Evolutionary conservation across 2,797 vertebrate species (phyloP), one percentile per base, ranked within the genome.

Genomic region (Pampus argenteus): DNA sequence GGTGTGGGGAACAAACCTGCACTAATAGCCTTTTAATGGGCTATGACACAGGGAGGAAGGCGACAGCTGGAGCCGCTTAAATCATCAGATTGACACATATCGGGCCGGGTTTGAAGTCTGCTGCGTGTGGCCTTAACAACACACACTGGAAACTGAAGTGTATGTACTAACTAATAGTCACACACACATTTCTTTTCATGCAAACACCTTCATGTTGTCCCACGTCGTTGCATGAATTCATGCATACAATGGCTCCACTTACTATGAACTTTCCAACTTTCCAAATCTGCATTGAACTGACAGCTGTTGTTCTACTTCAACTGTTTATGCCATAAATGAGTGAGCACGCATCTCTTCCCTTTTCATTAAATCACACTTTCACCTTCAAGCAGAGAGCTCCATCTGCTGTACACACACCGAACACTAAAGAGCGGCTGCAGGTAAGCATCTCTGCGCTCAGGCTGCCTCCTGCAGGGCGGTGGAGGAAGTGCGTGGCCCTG

Each of bases 391-490:
- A 31, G 3, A 49, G 26, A 54, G 62, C 84, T 1, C 82, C 88
- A 28, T 71, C 89, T 87, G 74, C 74, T 76, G 85, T 3, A 0
- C 18, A 42, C 2, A 23, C 22, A 4, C 10, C 1, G 34, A 26
- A 74, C 59, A 1, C 11, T 0, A 38, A 0, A 14, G 17, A 5
- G 0, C 2, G 2, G 20, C 28, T 15, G 0, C 14, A 17, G 1
- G 0, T n/a, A 6, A 6, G 31, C 56, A 22, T 79, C 17, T 59
- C 18, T 78, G 62, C 20, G 73, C 49, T 38, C 17, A 0, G 1
- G 17, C 74, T 86, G 76, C 90, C 85, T 11, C 86, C 86, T 74
- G 86, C 63, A 54, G 86, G 81, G 2, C 22, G 6, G 0, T 0
- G 1, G 5, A 11, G 26, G 31, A 50, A 58, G 73, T 70, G 50